Conservation (phyloP, 2,797 vertebrate species). For the Leucoraja ocellata region DNA sequence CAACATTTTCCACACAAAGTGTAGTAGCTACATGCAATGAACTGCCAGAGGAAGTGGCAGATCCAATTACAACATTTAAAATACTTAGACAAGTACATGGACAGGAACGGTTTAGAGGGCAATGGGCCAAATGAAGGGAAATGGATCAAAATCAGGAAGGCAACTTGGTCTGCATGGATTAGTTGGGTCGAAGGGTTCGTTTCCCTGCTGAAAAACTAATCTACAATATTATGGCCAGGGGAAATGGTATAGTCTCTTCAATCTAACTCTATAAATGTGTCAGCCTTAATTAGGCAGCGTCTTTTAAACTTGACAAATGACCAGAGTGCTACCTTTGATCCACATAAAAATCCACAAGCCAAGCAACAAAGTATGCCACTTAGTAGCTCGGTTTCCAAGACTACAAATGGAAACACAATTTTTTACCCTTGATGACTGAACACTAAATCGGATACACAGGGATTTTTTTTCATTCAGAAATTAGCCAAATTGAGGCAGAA, state of each 20-base stretch:
- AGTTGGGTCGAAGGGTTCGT: too few relatives aligned
- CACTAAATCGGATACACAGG: not conserved
- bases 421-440: not conserved
- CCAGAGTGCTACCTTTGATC: not conserved
- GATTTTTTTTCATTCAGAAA: not conserved
- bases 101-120: too few relatives aligned
- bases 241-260: not conserved
- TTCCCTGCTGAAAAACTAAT: too few relatives aligned
- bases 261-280: not conserved
- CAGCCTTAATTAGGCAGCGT: not conserved
- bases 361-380: not conserved
- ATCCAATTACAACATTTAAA: too few relatives aligned
- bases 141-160: too few relatives aligned
- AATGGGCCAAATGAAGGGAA: too few relatives aligned
- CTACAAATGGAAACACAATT: conserved; percentile 5
- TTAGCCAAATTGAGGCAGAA: not conserved
- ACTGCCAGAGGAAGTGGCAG: too few relatives aligned
- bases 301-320: not conserved
- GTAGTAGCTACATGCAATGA: too few relatives aligned
- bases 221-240: not conserved
- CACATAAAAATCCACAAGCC: not conserved
- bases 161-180: too few relatives aligned
- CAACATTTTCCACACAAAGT: too few relatives aligned
- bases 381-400: conserved; percentile 9
- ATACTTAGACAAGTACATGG: too few relatives aligned